These are phyloP conservation scores for Hyphantria cunea DNA, from an alignment of 1,140 invertebrate species.

Conservation along the genomic window DNA sequence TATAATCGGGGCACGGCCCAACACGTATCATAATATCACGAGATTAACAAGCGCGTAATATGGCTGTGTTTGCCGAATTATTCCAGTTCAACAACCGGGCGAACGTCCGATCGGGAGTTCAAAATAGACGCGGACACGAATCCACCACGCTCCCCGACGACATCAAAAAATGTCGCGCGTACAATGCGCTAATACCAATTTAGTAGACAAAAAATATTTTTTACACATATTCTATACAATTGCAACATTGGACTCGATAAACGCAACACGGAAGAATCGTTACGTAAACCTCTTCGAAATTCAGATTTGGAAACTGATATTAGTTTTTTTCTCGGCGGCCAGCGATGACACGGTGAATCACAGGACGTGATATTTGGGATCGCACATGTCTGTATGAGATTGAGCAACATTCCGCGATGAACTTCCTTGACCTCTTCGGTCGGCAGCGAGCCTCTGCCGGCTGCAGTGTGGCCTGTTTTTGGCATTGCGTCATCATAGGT, in stretches of 20 bases:
- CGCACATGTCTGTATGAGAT: slow-evolving; percentile 46
- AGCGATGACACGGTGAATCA: slow-evolving; percentile 26
- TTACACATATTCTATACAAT: slow-evolving; percentile 10
- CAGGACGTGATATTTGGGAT: slow-evolving; percentile 42
- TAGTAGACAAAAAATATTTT: slow-evolving; percentile 3
- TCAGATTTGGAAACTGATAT: slow-evolving; percentile 31
- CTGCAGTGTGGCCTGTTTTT: slow-evolving; percentile 76
- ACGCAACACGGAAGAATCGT: slow-evolving; percentile 26
- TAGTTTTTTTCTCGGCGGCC: slow-evolving; percentile 14
- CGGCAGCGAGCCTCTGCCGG: slow-evolving; percentile 43
- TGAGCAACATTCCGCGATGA: slow-evolving; percentile 63
- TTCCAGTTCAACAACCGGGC: slow-evolving; percentile 79
- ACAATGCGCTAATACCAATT: slow-evolving; percentile 8
- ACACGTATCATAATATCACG: slow-evolving; percentile 58
- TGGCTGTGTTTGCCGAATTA: slow-evolving; percentile 79
- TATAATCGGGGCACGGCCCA: slow-evolving; percentile 43
- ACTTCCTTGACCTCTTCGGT: slow-evolving; percentile 66
- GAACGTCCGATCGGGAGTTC: slow-evolving; percentile 74
- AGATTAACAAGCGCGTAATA: slow-evolving; percentile 73
- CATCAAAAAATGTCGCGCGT: slow-evolving; percentile 52
- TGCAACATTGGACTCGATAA: slow-evolving; percentile 30
- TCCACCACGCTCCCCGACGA: slow-evolving; percentile 59
- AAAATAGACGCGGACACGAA: slow-evolving; percentile 74
- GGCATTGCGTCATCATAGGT: slow-evolving; percentile 79
- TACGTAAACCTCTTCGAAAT: slow-evolving; percentile 28